These are phyloP conservation scores for Pandion haliaetus DNA, from an alignment of 2,113 vertebrate species.

Conservation along the genomic window DNA sequence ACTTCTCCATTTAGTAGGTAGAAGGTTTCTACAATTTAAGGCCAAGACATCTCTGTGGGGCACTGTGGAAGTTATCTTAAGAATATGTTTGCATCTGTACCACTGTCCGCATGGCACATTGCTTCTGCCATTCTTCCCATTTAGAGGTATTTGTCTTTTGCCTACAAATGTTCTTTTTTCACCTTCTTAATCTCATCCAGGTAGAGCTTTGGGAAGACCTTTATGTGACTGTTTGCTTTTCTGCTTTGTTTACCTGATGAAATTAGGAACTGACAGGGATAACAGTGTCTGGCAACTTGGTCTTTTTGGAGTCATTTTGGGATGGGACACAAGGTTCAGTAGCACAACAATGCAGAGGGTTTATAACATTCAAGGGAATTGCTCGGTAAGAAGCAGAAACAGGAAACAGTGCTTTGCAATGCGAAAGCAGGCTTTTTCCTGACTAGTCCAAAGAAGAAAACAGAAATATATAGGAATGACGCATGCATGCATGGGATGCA, in stretches of 20 bases:
- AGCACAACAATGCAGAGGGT: background rate
- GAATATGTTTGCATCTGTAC: background rate
- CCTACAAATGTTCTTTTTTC: background rate
- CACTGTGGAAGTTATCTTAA: background rate
- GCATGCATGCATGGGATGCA: background rate
- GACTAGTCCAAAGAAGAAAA: background rate
- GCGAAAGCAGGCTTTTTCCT: background rate
- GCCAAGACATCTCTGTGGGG: background rate
- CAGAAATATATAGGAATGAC: background rate
- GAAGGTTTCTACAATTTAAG: background rate
- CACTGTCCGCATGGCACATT: fast-evolving
- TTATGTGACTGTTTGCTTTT: background rate
- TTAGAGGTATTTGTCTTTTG: background rate
- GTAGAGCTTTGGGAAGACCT: background rate
- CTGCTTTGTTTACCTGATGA: background rate
- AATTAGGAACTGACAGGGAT: background rate
- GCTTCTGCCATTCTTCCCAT: background rate
- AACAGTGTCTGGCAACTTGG: background rate
- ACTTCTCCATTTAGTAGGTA: background rate
- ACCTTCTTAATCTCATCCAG: background rate
- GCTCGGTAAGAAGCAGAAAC: background rate
- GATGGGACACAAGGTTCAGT: background rate
- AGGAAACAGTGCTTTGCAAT: background rate
- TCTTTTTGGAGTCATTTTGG: background rate
- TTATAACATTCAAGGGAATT: background rate